Base-by-base conservation (phyloP, 2,888 invertebrate species). In the Mesochorus sp. region DNA sequence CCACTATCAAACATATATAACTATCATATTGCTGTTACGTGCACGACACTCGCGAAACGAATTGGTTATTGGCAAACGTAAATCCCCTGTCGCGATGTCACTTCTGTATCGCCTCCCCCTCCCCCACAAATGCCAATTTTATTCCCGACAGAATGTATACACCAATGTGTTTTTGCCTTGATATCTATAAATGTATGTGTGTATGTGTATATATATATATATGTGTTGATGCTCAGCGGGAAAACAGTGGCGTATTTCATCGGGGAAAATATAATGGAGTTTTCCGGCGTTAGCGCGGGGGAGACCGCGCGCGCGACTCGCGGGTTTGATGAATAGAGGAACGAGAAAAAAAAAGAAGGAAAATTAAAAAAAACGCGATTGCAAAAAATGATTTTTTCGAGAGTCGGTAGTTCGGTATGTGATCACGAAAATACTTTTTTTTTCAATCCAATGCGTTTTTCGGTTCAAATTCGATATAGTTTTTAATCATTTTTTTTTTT, bases 201-300 rank as follows among this genome's bases (percentile, higher is more conserved):
- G 14, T 39, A 12, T 0, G 14, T 39, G 14, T 39, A 26, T 70
- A 57, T 68, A 57, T 47, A 59, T 59, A 19, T 31, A 10, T 44
- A 10, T 8, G 21, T 28, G n/a, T n/a, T n/a, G n/a, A 47, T n/a
- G 19, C 64, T 31, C 68, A n/a, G n/a, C 39, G 51, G 73, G 72
- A 74, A 79, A 79, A 74, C 78, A 74, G 44, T 21, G 34, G 53
- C 74, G 74, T 79, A 79, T 79, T 79, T 79, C 79, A 79, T 79
- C 71, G 31, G 47, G 53, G 21, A 55, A 62, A 71, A 79, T 79
- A 67, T 67, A 79, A 79, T 26, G 49, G 74, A 42, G 31, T 31
- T 62, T 70, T 67, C 67, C 71, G 79, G 59, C 64, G n/a, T n/a
- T n/a, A n/a, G n/a, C n/a, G 59, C 70, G 19, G 31, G 44, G n/a